Evolutionary conservation across 2,888 invertebrate genomes (phyloP).

Genomic region (Eupithecia centaureata): DNA sequence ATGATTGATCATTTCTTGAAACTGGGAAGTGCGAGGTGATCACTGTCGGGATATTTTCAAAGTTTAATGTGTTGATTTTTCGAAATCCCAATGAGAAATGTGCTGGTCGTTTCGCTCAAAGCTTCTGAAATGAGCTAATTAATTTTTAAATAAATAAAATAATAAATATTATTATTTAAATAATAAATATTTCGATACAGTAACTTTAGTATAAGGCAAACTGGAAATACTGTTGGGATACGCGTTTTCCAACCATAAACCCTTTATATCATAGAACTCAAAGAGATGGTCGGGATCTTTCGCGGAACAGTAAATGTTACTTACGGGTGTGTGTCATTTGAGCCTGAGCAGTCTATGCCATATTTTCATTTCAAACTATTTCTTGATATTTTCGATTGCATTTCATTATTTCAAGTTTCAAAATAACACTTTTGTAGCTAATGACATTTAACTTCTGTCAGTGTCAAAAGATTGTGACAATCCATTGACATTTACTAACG

Average conservation of each 20-base stretch:
- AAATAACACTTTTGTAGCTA: background rate
- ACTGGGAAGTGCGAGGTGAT: conserved; percentile 55
- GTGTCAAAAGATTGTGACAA: conserved; percentile 35
- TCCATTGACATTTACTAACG: conserved; percentile 50
- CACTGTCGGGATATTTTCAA: conserved; percentile 58
- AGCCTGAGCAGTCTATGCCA: no score
- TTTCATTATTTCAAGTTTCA: background rate
- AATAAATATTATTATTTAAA: no score
- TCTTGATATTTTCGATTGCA: no score
- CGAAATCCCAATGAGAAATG: conserved; percentile 69
- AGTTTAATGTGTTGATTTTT: conserved; percentile 76
- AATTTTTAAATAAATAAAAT: background rate
- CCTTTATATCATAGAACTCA: no score
- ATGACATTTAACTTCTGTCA: conserved; percentile 12
- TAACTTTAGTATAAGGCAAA: background rate
- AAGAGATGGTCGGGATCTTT: no score
- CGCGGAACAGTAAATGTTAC: no score
- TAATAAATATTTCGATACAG: background rate
- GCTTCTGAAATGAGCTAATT: background rate
- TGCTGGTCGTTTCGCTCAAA: conserved; percentile 45
- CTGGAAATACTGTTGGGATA: background rate
- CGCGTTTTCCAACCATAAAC: no score
- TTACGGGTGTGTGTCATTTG: no score
- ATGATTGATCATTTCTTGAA: conserved; percentile 83
- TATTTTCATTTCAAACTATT: no score